Conservation (phyloP, 2,888 invertebrate species). For the Macrophya alboannulata region DNA sequence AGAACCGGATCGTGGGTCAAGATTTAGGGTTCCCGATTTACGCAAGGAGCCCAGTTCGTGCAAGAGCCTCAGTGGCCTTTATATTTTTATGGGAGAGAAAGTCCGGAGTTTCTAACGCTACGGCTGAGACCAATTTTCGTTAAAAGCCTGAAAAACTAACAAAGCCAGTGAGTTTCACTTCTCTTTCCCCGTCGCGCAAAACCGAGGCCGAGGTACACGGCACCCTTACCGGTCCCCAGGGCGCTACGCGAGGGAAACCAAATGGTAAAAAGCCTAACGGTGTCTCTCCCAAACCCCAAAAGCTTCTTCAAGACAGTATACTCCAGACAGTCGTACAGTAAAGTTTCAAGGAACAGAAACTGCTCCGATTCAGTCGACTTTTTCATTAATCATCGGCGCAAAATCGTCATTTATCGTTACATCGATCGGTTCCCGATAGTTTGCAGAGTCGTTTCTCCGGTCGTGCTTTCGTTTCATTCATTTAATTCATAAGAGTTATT, state of each 20-base stretch:
- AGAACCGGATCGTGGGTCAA: conserved; percentile 60
- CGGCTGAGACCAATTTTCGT: conserved; percentile 72
- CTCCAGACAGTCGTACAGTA: conserved; percentile 42
- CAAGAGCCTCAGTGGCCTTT: conserved; percentile 65
- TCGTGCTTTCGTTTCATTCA: neutral
- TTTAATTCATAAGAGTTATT: neutral
- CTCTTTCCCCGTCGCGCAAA: conserved; percentile 57
- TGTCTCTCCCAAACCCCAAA: conserved; percentile 53
- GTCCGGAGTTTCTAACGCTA: conserved; percentile 73
- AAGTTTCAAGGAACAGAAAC: conserved; percentile 26
- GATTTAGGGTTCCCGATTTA: conserved; percentile 75
- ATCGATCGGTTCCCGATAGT: neutral
- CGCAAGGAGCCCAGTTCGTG: conserved; percentile 69
- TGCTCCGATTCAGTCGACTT: neutral
- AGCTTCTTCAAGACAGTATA: conserved; percentile 33
- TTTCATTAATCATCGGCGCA: neutral
- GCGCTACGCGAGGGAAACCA: conserved; percentile 37
- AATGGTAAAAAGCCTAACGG: conserved; percentile 59
- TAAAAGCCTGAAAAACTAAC: conserved; percentile 73
- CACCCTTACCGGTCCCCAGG: conserved; percentile 49
- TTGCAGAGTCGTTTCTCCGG: neutral
- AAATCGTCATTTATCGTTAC: neutral
- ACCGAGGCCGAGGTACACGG: conserved; percentile 13
- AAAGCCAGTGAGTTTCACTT: conserved; percentile 76
- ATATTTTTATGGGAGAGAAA: conserved; percentile 79